These are phyloP conservation scores for Diprion similis DNA, from an alignment of 1,140 invertebrate genomes.

Conservation along the genomic window DNA sequence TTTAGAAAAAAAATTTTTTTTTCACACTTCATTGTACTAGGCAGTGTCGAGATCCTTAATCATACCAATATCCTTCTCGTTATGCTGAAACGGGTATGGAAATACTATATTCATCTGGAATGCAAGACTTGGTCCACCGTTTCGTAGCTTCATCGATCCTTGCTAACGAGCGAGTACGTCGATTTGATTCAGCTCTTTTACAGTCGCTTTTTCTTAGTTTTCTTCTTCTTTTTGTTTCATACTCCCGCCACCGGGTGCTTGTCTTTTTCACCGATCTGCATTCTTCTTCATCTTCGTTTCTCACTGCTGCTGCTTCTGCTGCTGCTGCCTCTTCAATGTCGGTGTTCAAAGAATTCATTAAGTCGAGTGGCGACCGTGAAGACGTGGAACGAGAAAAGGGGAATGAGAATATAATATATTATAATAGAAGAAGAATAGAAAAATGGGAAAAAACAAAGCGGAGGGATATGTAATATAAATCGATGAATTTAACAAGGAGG, in stretches of 20 bases:
- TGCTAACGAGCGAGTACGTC: not conserved
- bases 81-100: not conserved
- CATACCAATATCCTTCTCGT: conserved; percentile 1
- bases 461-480: not conserved
- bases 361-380: too few relatives aligned
- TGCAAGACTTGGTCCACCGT: not conserved
- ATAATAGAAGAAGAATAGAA: not conserved
- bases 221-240: not conserved
- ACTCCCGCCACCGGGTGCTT: too few relatives aligned
- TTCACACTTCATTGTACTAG: not conserved
- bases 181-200: not conserved
- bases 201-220: not conserved
- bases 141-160: not conserved
- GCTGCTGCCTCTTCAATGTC: too few relatives aligned
- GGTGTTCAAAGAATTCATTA: too few relatives aligned
- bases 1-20: not conserved
- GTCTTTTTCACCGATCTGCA: too few relatives aligned
- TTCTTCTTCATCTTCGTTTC: too few relatives aligned
- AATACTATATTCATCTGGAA: not conserved
- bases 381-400: not conserved
- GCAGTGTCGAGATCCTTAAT: not conserved
- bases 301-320: too few relatives aligned
- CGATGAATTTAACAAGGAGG: not conserved
- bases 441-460: not conserved
- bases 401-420: not conserved